Base-by-base conservation (phyloP, 2,888 invertebrate genomes). In the Drosophila lutescens region DNA sequence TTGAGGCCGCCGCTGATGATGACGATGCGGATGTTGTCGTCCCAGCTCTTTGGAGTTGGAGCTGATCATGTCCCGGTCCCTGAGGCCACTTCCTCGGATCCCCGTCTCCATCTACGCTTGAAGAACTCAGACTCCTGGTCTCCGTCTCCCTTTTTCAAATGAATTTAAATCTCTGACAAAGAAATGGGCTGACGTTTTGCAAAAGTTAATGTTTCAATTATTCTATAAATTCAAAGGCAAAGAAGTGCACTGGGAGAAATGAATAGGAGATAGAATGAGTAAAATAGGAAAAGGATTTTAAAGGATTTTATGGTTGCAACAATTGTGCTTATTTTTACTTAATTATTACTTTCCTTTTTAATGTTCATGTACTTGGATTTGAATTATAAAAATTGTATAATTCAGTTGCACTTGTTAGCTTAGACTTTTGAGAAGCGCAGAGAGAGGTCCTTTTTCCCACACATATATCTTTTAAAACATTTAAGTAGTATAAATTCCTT, bases 131-230 rank as follows among this genome's bases (percentile, higher is more conserved):
- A 38, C 38, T 38, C 41, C 41, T 41, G 17, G 10, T 9, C 10
- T 40, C 38, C 38, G 9, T 41, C 34, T 41, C 20, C 40, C n/a
- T 43, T 70, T 57, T 57, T 67, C 54, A 80, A 88, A 86, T 86
- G 86, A 86, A 88, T 86, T 86, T 88, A 88, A 86, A 86, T 86
- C 86, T 86, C 76, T 74, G 77, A 76, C 77, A 70, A 69, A 76
- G 68, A 77, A 82, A 77, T 72, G 74, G 72, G 86, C 83, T 82
- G 82, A 70, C 82, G 85, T 78, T 85, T 74, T 69, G 77, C 77
- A 76, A 75, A 85, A 84, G 86, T 86, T 86, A 86, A 86, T 88
- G 88, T 86, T 84, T 86, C 88, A 86, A 86, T 86, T 87, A 88
- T 65, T 73, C 73, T 57, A 61, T 66, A 61, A 63, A 51, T 62